phyloP scores from a whole-genome alignment of 2,797 vertebrate species.

The Eupleurogrammus muticus region DNA sequence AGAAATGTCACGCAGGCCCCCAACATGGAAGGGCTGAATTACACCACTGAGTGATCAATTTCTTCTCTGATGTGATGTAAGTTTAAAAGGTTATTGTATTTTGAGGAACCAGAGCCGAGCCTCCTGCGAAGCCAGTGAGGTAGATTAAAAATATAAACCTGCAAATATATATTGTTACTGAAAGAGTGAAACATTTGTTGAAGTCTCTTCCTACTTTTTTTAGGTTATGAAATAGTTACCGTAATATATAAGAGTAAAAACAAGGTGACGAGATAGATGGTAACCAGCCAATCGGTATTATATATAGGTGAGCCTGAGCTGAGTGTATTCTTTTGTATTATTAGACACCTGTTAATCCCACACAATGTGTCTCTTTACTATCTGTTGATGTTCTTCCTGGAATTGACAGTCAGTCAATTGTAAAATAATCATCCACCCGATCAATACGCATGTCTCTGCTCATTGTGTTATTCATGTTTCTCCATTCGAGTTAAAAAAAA shows the following conservation, averaged over 20 bases:
- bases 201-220: no score
- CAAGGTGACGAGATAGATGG: no score
- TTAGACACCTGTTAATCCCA: no score
- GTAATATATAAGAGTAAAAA: no score
- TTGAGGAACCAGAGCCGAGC: conserved; percentile 26
- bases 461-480: background rate
- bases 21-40: conserved; percentile 16
- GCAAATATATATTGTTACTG: conserved; percentile 1
- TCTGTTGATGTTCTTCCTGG: background rate
- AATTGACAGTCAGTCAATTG: background rate
- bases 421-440: background rate
- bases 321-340: no score
- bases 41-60: conserved; percentile 26
- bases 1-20: conserved; percentile 20
- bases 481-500: background rate
- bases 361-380: background rate
- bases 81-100: conserved; percentile 51
- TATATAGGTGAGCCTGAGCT: no score
- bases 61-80: conserved; percentile 37
- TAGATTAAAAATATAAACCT: background rate
- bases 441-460: background rate
- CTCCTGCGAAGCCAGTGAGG: conserved; percentile 9
- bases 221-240: no score
- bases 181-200: no score
- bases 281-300: no score